Percentiles rank a stretch among this genome's conserved stretches.
Evolutionary conservation across 1,140 invertebrate species (phyloP).

Genomic region (Zophobas morio): DNA sequence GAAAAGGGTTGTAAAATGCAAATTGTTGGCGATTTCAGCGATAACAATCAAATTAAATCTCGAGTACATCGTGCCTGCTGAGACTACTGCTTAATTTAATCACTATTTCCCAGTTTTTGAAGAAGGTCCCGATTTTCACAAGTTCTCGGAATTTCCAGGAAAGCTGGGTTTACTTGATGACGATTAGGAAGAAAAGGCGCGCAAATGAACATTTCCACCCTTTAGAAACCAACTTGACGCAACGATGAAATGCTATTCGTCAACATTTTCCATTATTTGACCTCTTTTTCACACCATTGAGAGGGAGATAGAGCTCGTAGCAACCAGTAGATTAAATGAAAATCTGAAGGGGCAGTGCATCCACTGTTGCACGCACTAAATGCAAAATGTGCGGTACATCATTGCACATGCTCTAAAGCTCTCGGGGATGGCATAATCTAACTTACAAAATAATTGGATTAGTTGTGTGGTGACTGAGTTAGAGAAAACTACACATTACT

Average conservation of each 20-base stretch:
- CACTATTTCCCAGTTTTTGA: too few relatives aligned
- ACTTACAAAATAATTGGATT: slow-evolving; percentile 64
- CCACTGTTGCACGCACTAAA: slow-evolving; percentile 52
- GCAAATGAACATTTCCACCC: too few relatives aligned
- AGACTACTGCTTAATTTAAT: too few relatives aligned
- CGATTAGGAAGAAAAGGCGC: neutral
- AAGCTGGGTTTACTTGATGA: neutral
- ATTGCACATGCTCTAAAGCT: slow-evolving; percentile 63
- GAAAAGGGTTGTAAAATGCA: slow-evolving; percentile 41
- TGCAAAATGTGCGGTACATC: slow-evolving; percentile 53
- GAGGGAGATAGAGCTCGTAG: slow-evolving; percentile 42
- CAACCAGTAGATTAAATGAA: slow-evolving; percentile 55
- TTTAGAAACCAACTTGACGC: too few relatives aligned
- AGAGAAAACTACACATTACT: slow-evolving; percentile 40
- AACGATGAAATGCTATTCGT: neutral
- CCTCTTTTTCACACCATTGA: slow-evolving; percentile 16
- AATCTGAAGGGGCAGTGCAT: slow-evolving; percentile 56
- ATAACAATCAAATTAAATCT: slow-evolving; percentile 16
- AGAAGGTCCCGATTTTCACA: too few relatives aligned
- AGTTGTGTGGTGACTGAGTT: slow-evolving; percentile 57
- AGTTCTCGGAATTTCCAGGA: neutral
- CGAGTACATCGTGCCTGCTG: too few relatives aligned
- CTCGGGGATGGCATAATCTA: slow-evolving; percentile 56
- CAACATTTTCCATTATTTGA: neutral
- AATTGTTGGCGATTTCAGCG: slow-evolving; percentile 12